Conservation (phyloP, 2,797 vertebrate genomes). For the Carcharodon carcharias region DNA sequence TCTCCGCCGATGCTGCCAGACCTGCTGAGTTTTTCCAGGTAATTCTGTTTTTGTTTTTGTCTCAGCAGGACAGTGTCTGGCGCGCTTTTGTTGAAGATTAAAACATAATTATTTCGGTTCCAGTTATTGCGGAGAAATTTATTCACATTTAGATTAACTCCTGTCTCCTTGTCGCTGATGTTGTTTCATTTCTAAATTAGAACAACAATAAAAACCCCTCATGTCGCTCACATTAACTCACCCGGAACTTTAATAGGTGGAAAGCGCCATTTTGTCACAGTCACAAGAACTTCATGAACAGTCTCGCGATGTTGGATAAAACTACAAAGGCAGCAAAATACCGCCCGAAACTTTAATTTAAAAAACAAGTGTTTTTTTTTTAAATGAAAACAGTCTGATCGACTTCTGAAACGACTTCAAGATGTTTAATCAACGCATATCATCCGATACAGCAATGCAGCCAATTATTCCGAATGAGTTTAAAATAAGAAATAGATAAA, state of each 20-base stretch:
- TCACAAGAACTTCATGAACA: neutral
- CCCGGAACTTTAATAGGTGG: neutral
- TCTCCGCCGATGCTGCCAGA: too few species aligned
- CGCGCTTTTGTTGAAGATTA: neutral
- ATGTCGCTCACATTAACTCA: neutral
- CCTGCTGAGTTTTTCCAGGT: too few species aligned
- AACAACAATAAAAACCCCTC: neutral
- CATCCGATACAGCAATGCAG: neutral
- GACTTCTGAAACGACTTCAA: neutral
- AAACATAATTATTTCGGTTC: neutral
- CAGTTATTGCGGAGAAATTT: neutral
- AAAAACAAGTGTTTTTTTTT: neutral
- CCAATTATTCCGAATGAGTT: neutral
- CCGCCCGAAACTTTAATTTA: neutral
- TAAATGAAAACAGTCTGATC: neutral
- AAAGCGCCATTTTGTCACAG: neutral
- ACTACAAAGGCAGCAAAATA: neutral
- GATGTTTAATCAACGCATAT: neutral
- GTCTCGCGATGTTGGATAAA: neutral
- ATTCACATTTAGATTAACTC: neutral
- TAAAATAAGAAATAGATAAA: neutral
- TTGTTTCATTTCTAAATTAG: neutral
- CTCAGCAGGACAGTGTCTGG: neutral
- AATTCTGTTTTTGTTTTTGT: too few species aligned
- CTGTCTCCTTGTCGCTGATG: neutral